Conservation (phyloP, 1,140 invertebrate genomes). For the Phocides pigmalion region DNA sequence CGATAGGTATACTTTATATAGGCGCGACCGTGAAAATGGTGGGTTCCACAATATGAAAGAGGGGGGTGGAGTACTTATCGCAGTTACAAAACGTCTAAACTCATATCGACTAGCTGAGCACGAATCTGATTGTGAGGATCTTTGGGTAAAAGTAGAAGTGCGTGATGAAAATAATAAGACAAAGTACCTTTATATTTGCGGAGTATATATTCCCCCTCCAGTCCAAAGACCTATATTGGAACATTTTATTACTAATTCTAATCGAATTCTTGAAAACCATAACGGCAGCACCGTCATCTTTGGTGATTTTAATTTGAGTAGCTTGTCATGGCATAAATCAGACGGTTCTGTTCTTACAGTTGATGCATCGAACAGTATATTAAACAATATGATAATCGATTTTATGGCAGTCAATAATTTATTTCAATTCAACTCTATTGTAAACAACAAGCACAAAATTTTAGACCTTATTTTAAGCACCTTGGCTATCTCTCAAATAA, state of each 20-base stretch:
- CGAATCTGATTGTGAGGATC: no score
- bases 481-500: slow-evolving; percentile 8
- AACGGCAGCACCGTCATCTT: background rate
- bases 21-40: no score
- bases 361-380: no score
- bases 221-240: background rate
- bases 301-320: no score
- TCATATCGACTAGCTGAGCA: background rate
- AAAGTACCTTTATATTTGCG: no score
- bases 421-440: slow-evolving; percentile 27
- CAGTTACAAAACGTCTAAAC: background rate
- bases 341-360: background rate
- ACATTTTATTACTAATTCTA: background rate
- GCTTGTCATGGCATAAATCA: background rate
- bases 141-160: no score
- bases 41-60: background rate
- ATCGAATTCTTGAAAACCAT: background rate
- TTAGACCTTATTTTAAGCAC: no score
- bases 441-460: slow-evolving; percentile 28
- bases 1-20: no score
- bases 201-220: background rate
- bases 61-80: no score
- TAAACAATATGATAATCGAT: slow-evolving; percentile 3
- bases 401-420: slow-evolving; percentile 19
- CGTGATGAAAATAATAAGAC: background rate